Base-by-base conservation (phyloP, 2,888 invertebrate species). In the Troglohyphantes excavatus region DNA sequence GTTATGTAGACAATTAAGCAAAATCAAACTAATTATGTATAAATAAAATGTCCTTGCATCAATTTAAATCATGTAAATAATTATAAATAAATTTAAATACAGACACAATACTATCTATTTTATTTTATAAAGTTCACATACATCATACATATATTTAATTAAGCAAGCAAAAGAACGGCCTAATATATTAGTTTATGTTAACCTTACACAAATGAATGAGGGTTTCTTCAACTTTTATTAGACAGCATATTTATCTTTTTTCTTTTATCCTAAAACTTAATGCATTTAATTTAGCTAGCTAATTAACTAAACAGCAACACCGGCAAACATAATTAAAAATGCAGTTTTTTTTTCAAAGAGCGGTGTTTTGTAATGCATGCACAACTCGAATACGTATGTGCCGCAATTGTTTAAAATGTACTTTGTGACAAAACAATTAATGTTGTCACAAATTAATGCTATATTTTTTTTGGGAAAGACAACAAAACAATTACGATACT, bases 401-500 rank as follows among this genome's bases (percentile, higher is more conserved):
- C 53, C 17, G 72, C 53, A 72, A 53, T 72, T 72, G 72, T 46
- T 72, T 72, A 72, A 72, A 72, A 46, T 72, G 72, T 46, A 72
- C 53, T 46, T 46, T 72, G 43, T 46, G 46, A 46, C 72, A 46
- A 72, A 72, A 72, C 72, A 72, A 72, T 72, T 43, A 72, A 46
- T 46, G 72, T 72, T 72, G 43, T 72, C 72, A 72, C 46, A 72
- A 39, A 72, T 46, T 72, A 72, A 72, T 72, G 72, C 72, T 72
- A 53, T 53, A 72, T 33, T 46, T 72, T 39, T 70, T 72, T 72
- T 72, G 43, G 72, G n/a, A 72, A 26, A 72, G 72, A 46, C 72
- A 72, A 46, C 46, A 53, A 72, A 46, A 43, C 46, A 72, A 72
- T 72, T 72, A 72, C 72, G 53, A 46, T 72, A 46, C 27, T 53